Percentiles rank a stretch among this genome's conserved stretches.
Evolutionary conservation across 1,140 invertebrate species (phyloP).

Genomic region (Archegozetes longisetosus): DNA sequence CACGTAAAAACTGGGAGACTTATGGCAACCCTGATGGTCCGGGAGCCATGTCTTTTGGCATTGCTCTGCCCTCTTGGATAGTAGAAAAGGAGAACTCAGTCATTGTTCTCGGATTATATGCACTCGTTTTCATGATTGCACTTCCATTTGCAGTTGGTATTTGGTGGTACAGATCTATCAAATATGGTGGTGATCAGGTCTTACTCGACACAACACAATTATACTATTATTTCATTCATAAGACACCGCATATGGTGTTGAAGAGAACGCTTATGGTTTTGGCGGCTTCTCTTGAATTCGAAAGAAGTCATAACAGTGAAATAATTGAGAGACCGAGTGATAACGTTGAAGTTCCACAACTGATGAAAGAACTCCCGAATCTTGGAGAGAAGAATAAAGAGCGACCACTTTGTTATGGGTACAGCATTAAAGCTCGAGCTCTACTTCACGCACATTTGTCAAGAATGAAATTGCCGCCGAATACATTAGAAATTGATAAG

Average conservation of each 20-base stretch:
- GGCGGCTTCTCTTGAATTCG: conserved; percentile 88
- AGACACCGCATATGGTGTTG: conserved; percentile 82
- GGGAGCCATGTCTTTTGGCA: conserved; percentile 95
- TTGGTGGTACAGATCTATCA: conserved; percentile 97
- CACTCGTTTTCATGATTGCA: conserved; percentile 91
- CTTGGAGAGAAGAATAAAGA: conserved; percentile 91
- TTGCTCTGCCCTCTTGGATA: conserved; percentile 98
- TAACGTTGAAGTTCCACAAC: conserved; percentile 80
- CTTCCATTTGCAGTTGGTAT: conserved; percentile 81
- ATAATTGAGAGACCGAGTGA: conserved; percentile 82
- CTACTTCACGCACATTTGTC: conserved; percentile 85
- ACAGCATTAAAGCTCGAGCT: conserved; percentile 89
- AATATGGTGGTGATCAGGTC: conserved; percentile 54
- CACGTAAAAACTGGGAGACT: conserved; percentile 92
- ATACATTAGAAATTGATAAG: conserved; percentile 53
- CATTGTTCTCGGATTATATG: conserved; percentile 84
- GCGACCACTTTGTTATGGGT: conserved; percentile 74
- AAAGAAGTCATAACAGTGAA: conserved; percentile 81
- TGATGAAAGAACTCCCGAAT: conserved; percentile 77
- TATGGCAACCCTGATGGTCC: conserved; percentile 99
- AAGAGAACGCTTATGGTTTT: conserved; percentile 90
- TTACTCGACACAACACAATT: conserved; percentile 85
- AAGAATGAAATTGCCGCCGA: conserved; percentile 56
- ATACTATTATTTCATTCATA: conserved; percentile 89
- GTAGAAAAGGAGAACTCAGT: conserved; percentile 99